phyloP scores from a whole-genome alignment of 2,888 invertebrate genomes.

The Aleiodes leptofemur region DNA sequence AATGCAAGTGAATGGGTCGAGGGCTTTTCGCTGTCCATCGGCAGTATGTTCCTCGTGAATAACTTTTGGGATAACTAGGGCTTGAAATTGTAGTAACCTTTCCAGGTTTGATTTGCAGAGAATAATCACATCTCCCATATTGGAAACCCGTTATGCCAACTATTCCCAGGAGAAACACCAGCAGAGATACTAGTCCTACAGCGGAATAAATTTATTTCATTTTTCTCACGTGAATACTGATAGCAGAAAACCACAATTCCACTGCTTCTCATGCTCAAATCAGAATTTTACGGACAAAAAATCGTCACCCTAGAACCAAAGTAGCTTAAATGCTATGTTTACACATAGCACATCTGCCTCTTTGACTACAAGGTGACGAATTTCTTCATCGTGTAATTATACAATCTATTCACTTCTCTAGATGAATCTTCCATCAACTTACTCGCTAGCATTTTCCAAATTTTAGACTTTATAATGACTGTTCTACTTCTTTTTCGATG shows the following conservation, averaged over 20 bases:
- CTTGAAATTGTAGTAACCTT: constrained; percentile 75
- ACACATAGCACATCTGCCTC: too few relatives aligned
- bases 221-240: background rate
- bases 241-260: background rate
- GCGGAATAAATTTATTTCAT: constrained; percentile 53
- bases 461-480: constrained; percentile 39
- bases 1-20: constrained; percentile 70
- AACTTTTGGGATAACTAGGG: constrained; percentile 76
- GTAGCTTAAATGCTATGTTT: too few relatives aligned
- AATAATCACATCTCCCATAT: constrained; percentile 74
- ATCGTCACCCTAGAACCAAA: too few relatives aligned
- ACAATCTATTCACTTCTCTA: too few relatives aligned
- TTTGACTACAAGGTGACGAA: too few relatives aligned
- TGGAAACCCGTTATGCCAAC: constrained; percentile 64
- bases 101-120: constrained; percentile 72
- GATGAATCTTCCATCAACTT: constrained; percentile 1
- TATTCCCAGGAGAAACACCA: constrained; percentile 65
- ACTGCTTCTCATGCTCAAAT: background rate
- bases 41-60: constrained; percentile 73
- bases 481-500: constrained; percentile 45
- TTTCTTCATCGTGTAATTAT: too few relatives aligned
- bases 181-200: constrained; percentile 52
- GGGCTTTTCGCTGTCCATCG: constrained; percentile 78
- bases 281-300: too few relatives aligned
- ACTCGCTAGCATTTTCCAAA: constrained; percentile 28